phyloP scores from a whole-genome alignment of 2,797 vertebrate species.

The Leptatherina wallacei region DNA sequence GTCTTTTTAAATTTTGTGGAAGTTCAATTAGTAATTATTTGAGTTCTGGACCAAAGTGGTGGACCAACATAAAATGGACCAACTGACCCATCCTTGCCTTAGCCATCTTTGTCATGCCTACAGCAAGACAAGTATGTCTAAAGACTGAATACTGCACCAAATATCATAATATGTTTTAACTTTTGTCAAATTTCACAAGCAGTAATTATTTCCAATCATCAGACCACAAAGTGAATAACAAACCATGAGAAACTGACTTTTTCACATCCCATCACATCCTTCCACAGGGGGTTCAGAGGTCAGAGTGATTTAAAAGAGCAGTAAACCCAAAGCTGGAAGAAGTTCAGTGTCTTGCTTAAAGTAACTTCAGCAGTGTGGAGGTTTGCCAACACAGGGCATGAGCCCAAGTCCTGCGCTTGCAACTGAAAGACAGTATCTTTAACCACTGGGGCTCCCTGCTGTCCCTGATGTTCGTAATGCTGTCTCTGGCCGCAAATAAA shows the following conservation, averaged over 20 bases:
- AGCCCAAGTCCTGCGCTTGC: constrained; percentile 32
- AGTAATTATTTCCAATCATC: constrained; percentile 35
- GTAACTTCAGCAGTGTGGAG: constrained; percentile 38
- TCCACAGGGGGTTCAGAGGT: constrained; percentile 40
- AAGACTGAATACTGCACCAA: neutral
- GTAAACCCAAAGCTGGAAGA: constrained; percentile 36
- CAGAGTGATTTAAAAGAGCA: constrained; percentile 35
- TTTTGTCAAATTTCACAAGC: constrained; percentile 31
- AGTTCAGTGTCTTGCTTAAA: constrained; percentile 43
- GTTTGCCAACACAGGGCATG: constrained; percentile 33
- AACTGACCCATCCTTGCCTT: no score
- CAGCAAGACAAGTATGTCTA: neutral
- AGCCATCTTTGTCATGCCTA: neutral
- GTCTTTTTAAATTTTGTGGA: no score
- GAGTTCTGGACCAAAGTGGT: constrained; percentile 8
- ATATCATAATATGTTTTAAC: constrained; percentile 15
- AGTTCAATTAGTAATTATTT: no score
- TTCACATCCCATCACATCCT: constrained; percentile 30
- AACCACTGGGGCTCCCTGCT: constrained; percentile 24
- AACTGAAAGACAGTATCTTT: constrained; percentile 33
- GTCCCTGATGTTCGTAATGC: constrained; percentile 43
- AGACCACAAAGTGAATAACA: constrained; percentile 24
- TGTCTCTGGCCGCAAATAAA: constrained; percentile 60
- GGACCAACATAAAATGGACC: neutral
- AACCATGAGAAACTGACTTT: constrained; percentile 40